These are phyloP conservation scores for Saturnia pavonia DNA, from an alignment of 2,888 invertebrate genomes.

Conservation along the genomic window DNA sequence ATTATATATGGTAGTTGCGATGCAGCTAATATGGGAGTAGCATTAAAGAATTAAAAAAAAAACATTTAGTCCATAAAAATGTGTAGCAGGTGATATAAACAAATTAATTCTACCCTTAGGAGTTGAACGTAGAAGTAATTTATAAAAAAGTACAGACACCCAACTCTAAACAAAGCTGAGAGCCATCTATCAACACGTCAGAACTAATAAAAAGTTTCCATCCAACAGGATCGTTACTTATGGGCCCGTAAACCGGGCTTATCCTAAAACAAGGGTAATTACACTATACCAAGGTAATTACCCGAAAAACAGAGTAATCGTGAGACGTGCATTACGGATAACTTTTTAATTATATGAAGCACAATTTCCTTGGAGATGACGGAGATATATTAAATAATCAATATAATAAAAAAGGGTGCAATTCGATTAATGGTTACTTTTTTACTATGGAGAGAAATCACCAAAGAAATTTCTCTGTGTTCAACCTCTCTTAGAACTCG, in stretches of 20 bases:
- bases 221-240: conserved; percentile 7
- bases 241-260: conserved; percentile 24
- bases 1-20: too few species aligned
- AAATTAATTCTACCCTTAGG: not conserved
- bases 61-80: too few species aligned
- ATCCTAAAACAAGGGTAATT: conserved; percentile 34
- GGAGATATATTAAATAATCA: not conserved
- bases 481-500: too few species aligned
- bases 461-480: too few species aligned
- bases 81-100: not conserved
- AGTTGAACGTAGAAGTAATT: conserved; percentile 12
- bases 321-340: conserved; percentile 15
- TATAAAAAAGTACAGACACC: conserved; percentile 13
- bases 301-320: conserved; percentile 12
- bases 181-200: conserved; percentile 14
- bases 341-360: conserved; percentile 10
- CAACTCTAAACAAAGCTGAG: conserved; percentile 10
- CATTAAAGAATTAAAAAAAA: not conserved
- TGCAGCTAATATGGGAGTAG: too few species aligned
- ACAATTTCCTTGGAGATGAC: not conserved
- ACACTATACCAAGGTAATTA: conserved; percentile 29
- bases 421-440: too few species aligned
- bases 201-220: conserved; percentile 14
- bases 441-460: too few species aligned
- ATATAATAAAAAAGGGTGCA: not conserved